These are phyloP conservation scores for Saguinus imperator DNA, from an alignment of 2,113 vertebrate genomes.

Conservation along the genomic window DNA sequence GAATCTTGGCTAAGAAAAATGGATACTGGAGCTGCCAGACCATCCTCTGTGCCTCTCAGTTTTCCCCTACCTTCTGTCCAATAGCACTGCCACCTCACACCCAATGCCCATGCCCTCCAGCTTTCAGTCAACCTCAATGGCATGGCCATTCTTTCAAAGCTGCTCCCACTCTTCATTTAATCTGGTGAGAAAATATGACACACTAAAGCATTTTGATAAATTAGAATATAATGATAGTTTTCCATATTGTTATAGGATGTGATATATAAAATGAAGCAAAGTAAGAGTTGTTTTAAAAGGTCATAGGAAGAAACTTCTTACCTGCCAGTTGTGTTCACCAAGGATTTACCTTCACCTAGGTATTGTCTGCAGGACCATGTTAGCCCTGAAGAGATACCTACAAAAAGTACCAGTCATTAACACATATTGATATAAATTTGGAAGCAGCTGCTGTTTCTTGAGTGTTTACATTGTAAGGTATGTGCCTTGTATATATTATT, in stretches of 20 bases:
- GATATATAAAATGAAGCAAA: neutral
- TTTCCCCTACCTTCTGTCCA: conserved; percentile 45
- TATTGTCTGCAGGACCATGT: neutral
- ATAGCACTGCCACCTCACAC: neutral
- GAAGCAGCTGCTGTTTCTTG: neutral
- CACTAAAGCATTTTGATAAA: neutral
- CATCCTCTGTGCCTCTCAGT: conserved; percentile 14
- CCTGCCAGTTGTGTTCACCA: neutral
- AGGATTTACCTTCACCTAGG: neutral
- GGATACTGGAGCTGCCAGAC: conserved; percentile 7
- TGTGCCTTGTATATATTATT: neutral
- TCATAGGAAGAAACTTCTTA: neutral
- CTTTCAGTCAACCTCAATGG: neutral
- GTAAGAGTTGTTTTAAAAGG: neutral
- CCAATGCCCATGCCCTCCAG: neutral
- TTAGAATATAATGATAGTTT: neutral
- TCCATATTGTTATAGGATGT: neutral
- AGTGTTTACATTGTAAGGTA: neutral
- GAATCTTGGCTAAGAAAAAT: conserved; percentile 30
- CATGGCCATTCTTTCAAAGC: neutral
- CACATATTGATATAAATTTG: neutral
- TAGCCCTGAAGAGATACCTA: neutral
- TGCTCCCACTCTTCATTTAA: neutral
- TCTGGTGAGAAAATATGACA: neutral
- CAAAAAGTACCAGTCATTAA: neutral